Percentiles rank a stretch among this genome's conserved stretches.
Conservation (phyloP, 2,113 vertebrate genomes). For the Colaptes auratus region DNA sequence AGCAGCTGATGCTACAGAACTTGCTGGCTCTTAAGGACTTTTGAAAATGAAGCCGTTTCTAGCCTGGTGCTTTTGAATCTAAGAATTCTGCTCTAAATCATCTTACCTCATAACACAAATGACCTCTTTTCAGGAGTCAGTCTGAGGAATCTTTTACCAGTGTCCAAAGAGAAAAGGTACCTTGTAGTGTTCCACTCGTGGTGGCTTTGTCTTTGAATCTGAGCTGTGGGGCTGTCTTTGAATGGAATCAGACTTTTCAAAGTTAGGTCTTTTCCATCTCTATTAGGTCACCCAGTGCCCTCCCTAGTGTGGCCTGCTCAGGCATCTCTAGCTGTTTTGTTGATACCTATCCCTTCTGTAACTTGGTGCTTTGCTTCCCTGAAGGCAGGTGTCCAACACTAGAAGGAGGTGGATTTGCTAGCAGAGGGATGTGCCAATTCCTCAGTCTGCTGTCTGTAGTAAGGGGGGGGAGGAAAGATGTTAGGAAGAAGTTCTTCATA, state of each 20-base stretch:
- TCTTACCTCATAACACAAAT: not conserved
- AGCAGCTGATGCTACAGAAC: not conserved
- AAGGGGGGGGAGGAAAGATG: not conserved
- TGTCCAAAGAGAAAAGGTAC: not conserved
- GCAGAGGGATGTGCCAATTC: not conserved
- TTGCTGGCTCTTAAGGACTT: not conserved
- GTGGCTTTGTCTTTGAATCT: not conserved
- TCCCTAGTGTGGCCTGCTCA: not conserved
- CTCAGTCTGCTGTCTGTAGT: not conserved
- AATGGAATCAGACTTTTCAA: not conserved
- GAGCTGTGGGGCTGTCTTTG: not conserved
- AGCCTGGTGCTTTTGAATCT: not conserved
- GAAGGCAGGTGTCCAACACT: not conserved
- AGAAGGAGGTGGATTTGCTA: not conserved
- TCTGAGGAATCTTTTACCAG: not conserved
- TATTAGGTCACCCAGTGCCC: not conserved
- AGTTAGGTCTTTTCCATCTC: not conserved
- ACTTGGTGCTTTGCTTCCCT: not conserved
- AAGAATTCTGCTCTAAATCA: not conserved
- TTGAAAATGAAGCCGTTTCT: not conserved
- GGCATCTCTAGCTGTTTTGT: not conserved
- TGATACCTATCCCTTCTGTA: not conserved
- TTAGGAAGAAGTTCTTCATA: no score
- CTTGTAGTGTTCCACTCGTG: accelerated
- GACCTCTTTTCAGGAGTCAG: not conserved